These are phyloP conservation scores for Gerris buenoi DNA, from an alignment of 1,140 invertebrate species.

Conservation along the genomic window DNA sequence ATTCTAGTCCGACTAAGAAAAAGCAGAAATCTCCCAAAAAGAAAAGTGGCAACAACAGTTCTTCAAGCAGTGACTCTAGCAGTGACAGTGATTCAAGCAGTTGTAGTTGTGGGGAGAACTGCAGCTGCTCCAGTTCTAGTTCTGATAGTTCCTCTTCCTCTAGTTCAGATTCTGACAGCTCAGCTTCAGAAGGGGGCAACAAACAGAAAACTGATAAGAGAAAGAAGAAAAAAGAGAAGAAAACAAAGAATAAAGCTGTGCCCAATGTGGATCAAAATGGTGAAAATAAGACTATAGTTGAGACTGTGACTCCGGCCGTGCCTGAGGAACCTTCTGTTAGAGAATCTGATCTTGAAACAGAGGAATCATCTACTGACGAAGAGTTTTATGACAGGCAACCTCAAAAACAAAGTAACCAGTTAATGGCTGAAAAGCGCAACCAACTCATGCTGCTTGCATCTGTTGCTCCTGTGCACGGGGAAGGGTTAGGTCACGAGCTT, in stretches of 20 bases:
- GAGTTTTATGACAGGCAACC: slow-evolving; percentile 73
- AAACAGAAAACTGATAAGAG: slow-evolving; percentile 29
- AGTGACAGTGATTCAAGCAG: slow-evolving; percentile 56
- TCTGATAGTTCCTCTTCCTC: slow-evolving; percentile 45
- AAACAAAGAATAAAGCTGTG: slow-evolving; percentile 20
- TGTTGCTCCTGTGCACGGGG: slow-evolving; percentile 39
- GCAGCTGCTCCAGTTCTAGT: slow-evolving; percentile 53
- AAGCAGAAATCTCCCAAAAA: slow-evolving; percentile 32
- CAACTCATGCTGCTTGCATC: slow-evolving; percentile 42
- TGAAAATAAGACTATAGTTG: slow-evolving; percentile 13
- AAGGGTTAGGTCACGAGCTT: slow-evolving; percentile 23
- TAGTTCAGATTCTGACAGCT: slow-evolving; percentile 48
- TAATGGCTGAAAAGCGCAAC: slow-evolving; percentile 51
- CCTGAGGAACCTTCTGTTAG: slow-evolving; percentile 37
- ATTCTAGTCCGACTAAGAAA: slow-evolving; percentile 22
- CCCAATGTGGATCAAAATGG: slow-evolving; percentile 7
- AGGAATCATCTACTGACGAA: slow-evolving; percentile 68
- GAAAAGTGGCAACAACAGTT: slow-evolving; percentile 28
- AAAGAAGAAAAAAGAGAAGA: slow-evolving; percentile 27
- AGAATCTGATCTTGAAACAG: slow-evolving; percentile 68
- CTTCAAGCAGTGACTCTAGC: slow-evolving; percentile 51
- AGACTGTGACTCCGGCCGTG: slow-evolving; percentile 12
- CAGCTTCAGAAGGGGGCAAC: slow-evolving; percentile 34
- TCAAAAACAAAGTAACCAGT: slow-evolving; percentile 48
- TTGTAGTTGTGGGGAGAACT: slow-evolving; percentile 62